Conservation (phyloP, 1,140 invertebrate species). For the Drosophila pruinosa region DNA sequence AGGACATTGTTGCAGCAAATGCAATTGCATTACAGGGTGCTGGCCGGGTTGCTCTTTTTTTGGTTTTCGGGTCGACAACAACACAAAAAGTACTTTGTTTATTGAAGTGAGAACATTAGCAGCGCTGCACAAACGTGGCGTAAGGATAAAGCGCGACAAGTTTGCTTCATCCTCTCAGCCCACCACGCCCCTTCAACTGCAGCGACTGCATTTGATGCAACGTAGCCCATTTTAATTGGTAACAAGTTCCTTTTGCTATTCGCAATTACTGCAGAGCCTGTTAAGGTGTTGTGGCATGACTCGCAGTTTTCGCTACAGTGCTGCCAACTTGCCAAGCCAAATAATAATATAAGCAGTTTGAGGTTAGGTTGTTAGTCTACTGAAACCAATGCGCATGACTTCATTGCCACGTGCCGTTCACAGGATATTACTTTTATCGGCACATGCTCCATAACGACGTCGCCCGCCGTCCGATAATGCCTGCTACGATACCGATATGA, state of each 20-base stretch:
- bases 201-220: slow-evolving; percentile 16
- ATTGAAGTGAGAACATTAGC: slow-evolving; percentile 60
- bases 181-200: background rate
- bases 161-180: background rate
- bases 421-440: slow-evolving; percentile 79
- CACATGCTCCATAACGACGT: slow-evolving; percentile 49
- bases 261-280: slow-evolving; percentile 8
- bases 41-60: slow-evolving; percentile 27
- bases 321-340: slow-evolving; percentile 19
- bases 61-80: background rate
- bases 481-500: slow-evolving; percentile 16
- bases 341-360: background rate
- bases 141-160: background rate
- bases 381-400: slow-evolving; percentile 37
- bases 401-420: slow-evolving; percentile 59
- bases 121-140: slow-evolving; percentile 35
- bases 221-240: slow-evolving; percentile 14
- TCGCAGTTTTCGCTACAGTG: background rate
- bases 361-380: slow-evolving; percentile 3
- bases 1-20: slow-evolving; percentile 44
- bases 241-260: background rate
- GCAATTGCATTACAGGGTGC: slow-evolving; percentile 42
- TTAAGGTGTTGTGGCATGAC: background rate
- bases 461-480: slow-evolving; percentile 49
- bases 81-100: slow-evolving; percentile 31